These are phyloP conservation scores for Theristicus caerulescens DNA, from an alignment of 2,113 vertebrate species.

Conservation along the genomic window DNA sequence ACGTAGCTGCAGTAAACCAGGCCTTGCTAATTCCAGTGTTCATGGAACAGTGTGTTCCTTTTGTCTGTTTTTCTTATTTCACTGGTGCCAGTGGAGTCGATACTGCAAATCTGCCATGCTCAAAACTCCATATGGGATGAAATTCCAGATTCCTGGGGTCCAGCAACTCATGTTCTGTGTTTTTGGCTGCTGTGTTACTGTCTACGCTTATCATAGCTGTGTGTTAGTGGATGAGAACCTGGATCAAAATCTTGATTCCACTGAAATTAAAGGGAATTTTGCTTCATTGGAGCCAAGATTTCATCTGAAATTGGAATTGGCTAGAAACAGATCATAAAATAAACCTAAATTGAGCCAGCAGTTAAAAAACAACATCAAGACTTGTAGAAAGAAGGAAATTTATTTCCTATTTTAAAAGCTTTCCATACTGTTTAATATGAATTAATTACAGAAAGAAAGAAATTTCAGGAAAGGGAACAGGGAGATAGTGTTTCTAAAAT, in stretches of 20 bases:
- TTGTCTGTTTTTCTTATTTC: not conserved
- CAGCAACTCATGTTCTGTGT: not conserved
- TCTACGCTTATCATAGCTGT: not conserved
- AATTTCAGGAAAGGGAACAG: not conserved
- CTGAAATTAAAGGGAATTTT: slow-evolving; percentile 49
- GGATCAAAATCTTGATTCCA: slow-evolving; percentile 22
- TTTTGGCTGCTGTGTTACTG: slow-evolving; percentile 5
- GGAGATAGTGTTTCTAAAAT: not conserved
- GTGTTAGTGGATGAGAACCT: not conserved
- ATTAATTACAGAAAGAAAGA: not conserved
- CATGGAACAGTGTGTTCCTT: not conserved
- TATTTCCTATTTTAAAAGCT: not conserved
- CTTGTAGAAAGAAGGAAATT: not conserved
- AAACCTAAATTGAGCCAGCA: slow-evolving; percentile 13
- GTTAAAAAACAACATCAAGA: not conserved
- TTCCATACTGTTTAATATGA: not conserved
- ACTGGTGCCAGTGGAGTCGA: not conserved
- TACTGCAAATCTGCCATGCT: not conserved
- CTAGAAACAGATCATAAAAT: slow-evolving; percentile 43
- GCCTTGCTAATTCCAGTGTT: not conserved
- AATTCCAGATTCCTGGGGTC: slow-evolving; percentile 28
- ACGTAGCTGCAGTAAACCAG: not conserved
- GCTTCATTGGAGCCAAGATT: not conserved
- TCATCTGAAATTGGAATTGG: slow-evolving; percentile 36
- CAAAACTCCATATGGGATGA: not conserved